Base-by-base conservation (phyloP, 2,888 invertebrate species). In the Agelastica alni region DNA sequence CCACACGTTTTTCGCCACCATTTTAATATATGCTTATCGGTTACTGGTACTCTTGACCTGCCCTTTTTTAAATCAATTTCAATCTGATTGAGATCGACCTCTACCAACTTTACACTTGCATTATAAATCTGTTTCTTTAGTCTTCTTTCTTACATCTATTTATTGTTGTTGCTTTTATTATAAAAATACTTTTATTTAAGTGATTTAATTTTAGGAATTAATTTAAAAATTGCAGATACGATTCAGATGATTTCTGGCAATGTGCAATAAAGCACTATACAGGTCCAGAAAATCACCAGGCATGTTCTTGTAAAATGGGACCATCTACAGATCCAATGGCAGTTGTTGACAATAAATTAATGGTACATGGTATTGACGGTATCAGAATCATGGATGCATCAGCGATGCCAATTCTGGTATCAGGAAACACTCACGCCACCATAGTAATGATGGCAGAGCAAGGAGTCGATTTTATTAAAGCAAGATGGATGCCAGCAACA, bases 301-400 rank as follows among this genome's bases (percentile, higher is more conserved):
- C 85, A 0, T 91, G 91, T 5, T 87, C 90, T 0, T 89, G 88
- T 71, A 91, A 89, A 80, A 91, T 92, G 89, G 91, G 91, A 0
- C 86, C 89, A 0, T 64, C 72, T 0, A 77, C 77, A 0, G 91
- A 91, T 72, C 84, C 83, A 0, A 79, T 85, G 79, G 87, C 90
- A 0, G 91, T 91, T 0, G 90, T 91, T 0, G 85, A 90, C 72
- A 80, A 85, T 54, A 81, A 84, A 70, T 77, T 91, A 0, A 79
- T 74, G 62, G 85, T 88, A 0, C 78, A 85, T 62, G 87, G 87
- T 0, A 77, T 88, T 41, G 74, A 78, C 56, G 85, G 85, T 73
- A 71, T 80, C 55, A 69, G 79, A 56, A 77, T 82, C 1, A 80
- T 80, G 63, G 83, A 78, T 51, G 76, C 76, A 1, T 77, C 77